Evolutionary conservation across 2,113 vertebrate species (phyloP), one percentile per base, ranked within the genome.

Genomic region (Sapayoa aenigma): DNA sequence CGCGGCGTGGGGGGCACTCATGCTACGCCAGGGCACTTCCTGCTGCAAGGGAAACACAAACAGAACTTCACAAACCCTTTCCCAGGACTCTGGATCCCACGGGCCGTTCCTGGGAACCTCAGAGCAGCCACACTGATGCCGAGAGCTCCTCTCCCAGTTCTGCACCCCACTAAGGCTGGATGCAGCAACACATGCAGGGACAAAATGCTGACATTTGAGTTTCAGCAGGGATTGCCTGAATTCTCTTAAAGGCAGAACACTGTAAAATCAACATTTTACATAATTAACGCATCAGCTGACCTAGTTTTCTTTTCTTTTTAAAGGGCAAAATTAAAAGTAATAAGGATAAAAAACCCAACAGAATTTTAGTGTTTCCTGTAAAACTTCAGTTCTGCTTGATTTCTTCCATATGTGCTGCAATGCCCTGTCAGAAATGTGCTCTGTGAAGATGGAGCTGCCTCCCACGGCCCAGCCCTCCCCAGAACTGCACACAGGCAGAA

Each of bases 1-100:
- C 5, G 0, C 3, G 2, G 46, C 2, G 25, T 13, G 76, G 1
- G 3, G 10, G 30, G 25, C 25, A 0, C 68, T 62, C 87, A 75
- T 74, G 77, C 86, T 12, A 56, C 0, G 62, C 79, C 63, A 1
- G 21, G 68, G 59, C 25, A 1, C 78, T 2, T 59, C 33, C 19
- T 15, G 14, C 91, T 89, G 95, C 56, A 8, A 79, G 58, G 39
- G 14, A 73, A 72, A 73, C 74, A 68, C 73, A 76, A 35, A 75
- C 2, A 44, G 59, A 6, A 9, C 27, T 5, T 27, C 7, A 8
- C 0, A 3, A 62, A n/a, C 3, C 53, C 59, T 47, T 67, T 66
- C 72, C 89, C 80, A 28, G 1, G 55, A 17, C 68, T 7, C 0
- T 6, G 27, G 11, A 2, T 49, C 79, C 72, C 88, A 1, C 7